Percentiles rank a stretch among this genome's conserved stretches.
Evolutionary conservation across 2,888 invertebrate genomes (phyloP).

Genomic region (Drosophila prolongata): DNA sequence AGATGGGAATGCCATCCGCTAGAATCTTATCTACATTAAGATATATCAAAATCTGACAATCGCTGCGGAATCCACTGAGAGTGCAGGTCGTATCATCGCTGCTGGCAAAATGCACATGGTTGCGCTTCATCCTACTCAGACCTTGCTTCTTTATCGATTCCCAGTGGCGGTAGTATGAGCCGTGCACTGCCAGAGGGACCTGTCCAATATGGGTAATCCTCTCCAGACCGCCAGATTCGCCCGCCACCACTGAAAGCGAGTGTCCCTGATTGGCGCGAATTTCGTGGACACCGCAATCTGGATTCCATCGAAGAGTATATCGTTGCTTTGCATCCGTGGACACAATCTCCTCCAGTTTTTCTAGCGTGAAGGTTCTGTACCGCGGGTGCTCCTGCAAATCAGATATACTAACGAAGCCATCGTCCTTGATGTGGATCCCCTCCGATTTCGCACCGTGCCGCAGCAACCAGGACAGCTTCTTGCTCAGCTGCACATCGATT

Average conservation of each 20-base stretch:
- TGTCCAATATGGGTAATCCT: slow-evolving; percentile 84
- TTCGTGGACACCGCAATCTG: slow-evolving; percentile 68
- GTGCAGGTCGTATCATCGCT: slow-evolving; percentile 69
- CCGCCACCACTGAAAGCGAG: slow-evolving; percentile 85
- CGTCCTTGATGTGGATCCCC: slow-evolving; percentile 87
- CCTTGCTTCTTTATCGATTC: slow-evolving; percentile 87
- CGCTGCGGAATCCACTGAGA: slow-evolving; percentile 88
- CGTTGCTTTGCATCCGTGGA: slow-evolving; percentile 89
- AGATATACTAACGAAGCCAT: slow-evolving; percentile 89
- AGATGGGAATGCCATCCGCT: slow-evolving; percentile 88
- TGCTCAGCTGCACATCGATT: slow-evolving; percentile 86
- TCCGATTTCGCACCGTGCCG: slow-evolving; percentile 90
- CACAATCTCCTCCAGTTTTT: slow-evolving; percentile 88
- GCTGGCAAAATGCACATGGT: slow-evolving; percentile 91
- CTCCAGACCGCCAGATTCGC: slow-evolving; percentile 83
- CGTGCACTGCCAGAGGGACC: slow-evolving; percentile 88
- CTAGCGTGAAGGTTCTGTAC: slow-evolving; percentile 49
- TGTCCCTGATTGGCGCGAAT: slow-evolving; percentile 94
- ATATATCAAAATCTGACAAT: slow-evolving; percentile 88
- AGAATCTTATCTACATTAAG: slow-evolving; percentile 88
- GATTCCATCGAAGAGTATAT: slow-evolving; percentile 85
- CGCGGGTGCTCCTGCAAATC: slow-evolving; percentile 86
- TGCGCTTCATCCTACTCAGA: slow-evolving; percentile 89
- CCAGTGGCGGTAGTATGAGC: slow-evolving; percentile 89
- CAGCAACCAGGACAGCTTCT: slow-evolving; percentile 90